These are phyloP conservation scores for Hafferia zeledoni DNA, from an alignment of 2,797 vertebrate species.

Conservation along the genomic window DNA sequence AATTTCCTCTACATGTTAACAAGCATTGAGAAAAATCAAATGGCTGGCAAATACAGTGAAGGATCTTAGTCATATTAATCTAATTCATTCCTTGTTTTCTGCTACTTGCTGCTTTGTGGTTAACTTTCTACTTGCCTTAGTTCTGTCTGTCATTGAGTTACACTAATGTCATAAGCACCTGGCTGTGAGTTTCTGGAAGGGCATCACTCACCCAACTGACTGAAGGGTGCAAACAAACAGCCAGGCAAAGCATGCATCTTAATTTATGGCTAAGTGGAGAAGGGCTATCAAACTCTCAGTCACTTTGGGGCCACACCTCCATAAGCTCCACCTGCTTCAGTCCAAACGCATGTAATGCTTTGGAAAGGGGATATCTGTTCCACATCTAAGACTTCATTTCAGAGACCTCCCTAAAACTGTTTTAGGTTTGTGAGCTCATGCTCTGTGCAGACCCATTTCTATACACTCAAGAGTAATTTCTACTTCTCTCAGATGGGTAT, in stretches of 20 bases:
- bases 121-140: background rate
- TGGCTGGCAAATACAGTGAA: background rate
- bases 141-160: background rate
- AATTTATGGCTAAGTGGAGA: background rate
- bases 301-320: accelerated
- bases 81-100: background rate
- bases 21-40: background rate
- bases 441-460: background rate
- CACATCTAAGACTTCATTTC: background rate
- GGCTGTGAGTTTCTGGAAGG: background rate
- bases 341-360: background rate
- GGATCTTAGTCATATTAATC: background rate
- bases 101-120: background rate
- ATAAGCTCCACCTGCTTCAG: background rate
- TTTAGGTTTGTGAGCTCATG: background rate
- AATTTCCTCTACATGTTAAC: background rate
- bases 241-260: background rate
- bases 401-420: background rate
- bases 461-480: background rate
- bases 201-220: background rate
- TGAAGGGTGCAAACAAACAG: background rate
- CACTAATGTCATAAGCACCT: background rate
- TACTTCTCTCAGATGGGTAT: background rate
- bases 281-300: background rate
- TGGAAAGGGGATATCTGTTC: background rate